Conservation (phyloP, 2,113 vertebrate species). For the Illadopsis cleaveri region DNA sequence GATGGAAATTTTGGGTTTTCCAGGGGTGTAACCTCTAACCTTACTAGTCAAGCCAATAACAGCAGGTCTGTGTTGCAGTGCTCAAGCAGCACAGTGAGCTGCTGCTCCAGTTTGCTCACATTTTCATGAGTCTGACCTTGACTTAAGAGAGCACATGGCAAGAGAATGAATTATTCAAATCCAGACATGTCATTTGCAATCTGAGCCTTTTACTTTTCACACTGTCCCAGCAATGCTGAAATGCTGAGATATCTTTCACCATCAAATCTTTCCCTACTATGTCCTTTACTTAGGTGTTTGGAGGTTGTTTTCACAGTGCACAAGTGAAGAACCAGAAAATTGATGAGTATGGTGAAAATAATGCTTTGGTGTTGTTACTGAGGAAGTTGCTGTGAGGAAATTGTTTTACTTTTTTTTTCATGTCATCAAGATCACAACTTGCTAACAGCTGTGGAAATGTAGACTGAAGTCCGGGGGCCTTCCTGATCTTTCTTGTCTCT, state of each 20-base stretch:
- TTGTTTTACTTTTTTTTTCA: not conserved
- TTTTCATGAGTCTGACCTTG: not conserved
- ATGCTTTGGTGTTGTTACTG: not conserved
- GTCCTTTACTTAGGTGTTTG: not conserved
- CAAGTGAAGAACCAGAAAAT: not conserved
- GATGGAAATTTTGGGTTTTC: not conserved
- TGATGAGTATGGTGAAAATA: not conserved
- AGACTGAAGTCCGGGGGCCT: not conserved
- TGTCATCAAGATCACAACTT: not conserved
- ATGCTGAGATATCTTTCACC: not conserved
- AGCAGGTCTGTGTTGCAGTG: not conserved
- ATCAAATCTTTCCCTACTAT: not conserved
- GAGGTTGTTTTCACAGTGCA: not conserved
- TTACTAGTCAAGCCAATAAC: not conserved
- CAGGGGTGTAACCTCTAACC: not conserved
- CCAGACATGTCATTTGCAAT: not conserved
- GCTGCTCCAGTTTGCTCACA: not conserved
- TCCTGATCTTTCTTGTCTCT: not conserved
- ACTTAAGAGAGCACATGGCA: not conserved
- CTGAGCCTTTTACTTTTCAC: not conserved
- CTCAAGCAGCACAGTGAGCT: not conserved
- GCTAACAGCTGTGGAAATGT: not conserved
- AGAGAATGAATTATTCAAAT: constrained; percentile 11
- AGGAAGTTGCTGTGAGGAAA: not conserved
- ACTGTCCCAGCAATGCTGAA: not conserved